phyloP scores from a whole-genome alignment of 2,888 invertebrate species.

The Nemurella pictetii region DNA sequence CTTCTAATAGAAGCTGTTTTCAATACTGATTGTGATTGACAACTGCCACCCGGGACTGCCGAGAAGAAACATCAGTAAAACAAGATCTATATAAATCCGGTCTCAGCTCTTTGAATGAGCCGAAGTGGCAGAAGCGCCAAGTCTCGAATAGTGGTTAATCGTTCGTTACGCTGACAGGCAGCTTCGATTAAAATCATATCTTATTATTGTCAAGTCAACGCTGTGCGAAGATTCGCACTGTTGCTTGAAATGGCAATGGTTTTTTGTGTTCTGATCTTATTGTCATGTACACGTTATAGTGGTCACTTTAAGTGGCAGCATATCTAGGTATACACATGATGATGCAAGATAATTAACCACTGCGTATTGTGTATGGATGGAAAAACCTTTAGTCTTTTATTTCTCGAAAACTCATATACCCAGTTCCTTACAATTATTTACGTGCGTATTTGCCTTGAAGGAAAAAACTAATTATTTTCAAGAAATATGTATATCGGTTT shows the following conservation, averaged over 20 bases:
- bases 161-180: background rate
- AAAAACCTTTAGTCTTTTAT: too few species aligned
- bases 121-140: background rate
- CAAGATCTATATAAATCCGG: background rate
- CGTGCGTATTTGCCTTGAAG: background rate
- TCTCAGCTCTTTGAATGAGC: background rate
- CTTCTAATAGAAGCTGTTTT: background rate
- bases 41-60: background rate
- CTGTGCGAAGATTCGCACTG: too few species aligned
- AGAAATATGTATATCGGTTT: too few species aligned
- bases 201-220: too few species aligned
- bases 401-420: background rate
- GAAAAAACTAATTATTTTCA: background rate
- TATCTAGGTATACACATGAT: too few species aligned
- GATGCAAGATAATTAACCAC: too few species aligned
- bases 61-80: background rate
- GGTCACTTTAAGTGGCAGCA: too few species aligned
- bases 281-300: too few species aligned
- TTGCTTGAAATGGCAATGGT: too few species aligned
- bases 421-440: background rate
- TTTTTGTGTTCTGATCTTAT: too few species aligned
- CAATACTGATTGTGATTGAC: conserved; percentile 7
- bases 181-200: too few species aligned
- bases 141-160: background rate
- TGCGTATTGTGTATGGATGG: too few species aligned